Base-by-base conservation (phyloP, 2,888 invertebrate genomes). In the Drosophila kanekoi region DNA sequence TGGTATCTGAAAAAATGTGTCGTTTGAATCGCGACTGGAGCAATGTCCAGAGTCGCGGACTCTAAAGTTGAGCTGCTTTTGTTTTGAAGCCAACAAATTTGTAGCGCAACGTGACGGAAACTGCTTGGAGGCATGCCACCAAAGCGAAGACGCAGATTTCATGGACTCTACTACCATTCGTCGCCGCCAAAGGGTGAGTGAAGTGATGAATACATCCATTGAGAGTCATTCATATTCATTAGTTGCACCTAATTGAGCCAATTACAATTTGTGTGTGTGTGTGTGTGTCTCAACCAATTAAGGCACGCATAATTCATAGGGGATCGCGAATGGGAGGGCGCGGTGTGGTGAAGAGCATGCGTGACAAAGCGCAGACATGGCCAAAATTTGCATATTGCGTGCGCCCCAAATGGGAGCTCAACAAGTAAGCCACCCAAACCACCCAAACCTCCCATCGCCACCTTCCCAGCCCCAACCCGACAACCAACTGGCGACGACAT, bases 161-260 rank as follows among this genome's bases (percentile, higher is more conserved):
- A 92, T 79, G 92, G 92, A 72, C 78, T 93, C 63, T 93, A 93
- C 70, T 93, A 90, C 83, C 92, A 93, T 79, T 93, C 92, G 68
- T 92, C 92, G 72, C 92, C 92, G 63, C 92, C 92, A 49, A 92
- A 92, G 80, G 91, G 92, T 92, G 87, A 91, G 91, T 91, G 6
- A 20, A 47, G 32, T 58, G 20, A 63, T 77, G 57, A 33, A 60
- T 59, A 35, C 18, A n/a, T 49, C 18, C 43, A 70, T 64, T 56
- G 61, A 63, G 57, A 63, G 59, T 33, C 56, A 78, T 82, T 81
- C 58, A 65, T 69, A 62, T 67, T 64, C 64, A 72, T 79, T 71
- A 71, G 80, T 72, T 72, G 60, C 60, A 60, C 48, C 54, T 87
- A 84, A 86, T 86, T 84, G 81, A 72, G 56, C 32, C 72, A 68